Evolutionary conservation across 1,140 invertebrate species (phyloP), one percentile per base, ranked within the genome.

Genomic region (Condylostylus longicornis): DNA sequence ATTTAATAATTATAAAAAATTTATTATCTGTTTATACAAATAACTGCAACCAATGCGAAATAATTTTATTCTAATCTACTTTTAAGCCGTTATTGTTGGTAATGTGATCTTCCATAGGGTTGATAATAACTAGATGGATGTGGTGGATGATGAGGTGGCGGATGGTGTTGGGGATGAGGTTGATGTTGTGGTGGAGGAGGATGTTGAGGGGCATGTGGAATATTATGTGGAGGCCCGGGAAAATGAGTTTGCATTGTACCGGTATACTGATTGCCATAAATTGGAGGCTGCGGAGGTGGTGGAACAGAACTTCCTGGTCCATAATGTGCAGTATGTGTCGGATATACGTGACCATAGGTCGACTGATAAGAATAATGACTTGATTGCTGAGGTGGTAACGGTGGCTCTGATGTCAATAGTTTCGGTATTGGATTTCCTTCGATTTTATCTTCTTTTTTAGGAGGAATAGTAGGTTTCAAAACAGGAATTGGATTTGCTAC

Each of bases 141-240:
- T 18, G 23, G 23, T 28, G 20, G 25, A 6, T 21, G 25, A 9
- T 5, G 25, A 8, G 33, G 21, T 17, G 33, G 23, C 10, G 15
- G 14, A 5, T 13, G 36, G 28, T 10, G 6, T 37, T 37, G 35
- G 23, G 4, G 13, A 21, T 10, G 21, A 18, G 23, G 23, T 28
- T 18, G 25, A 6, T 21, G 25, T 12, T 5, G 25, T 20, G 23
- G 31, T 31, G 6, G 37, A 20, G 12, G 19, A 22, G 27, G 35
- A 38, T 10, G 36, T 25, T 7, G n/a, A 25, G n/a, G 7, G 7
- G 23, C 23, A 25, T 25, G 7, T 25, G n/a, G n/a, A n/a, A n/a
- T n/a, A 15, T 31, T 37, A 30, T 42, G 44, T 3, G 49, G 44
- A 46, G 47, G 51, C 1, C 53, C 53, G 5, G 37, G 35, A 15